Evolutionary conservation across 2,113 vertebrate genomes (phyloP).

Genomic region (Cebidichthys violaceus): DNA sequence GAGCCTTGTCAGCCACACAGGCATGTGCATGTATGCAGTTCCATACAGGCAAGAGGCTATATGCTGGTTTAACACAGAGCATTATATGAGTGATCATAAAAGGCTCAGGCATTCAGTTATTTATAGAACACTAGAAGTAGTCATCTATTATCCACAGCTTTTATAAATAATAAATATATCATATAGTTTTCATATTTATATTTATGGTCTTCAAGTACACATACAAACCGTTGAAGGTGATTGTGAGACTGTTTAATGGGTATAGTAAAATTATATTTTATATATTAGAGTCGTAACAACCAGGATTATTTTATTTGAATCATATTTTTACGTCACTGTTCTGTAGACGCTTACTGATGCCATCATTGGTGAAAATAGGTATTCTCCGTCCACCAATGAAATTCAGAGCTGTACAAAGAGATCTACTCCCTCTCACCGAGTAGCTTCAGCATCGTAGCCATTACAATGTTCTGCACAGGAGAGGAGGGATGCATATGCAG

Average conservation of each 20-base stretch:
- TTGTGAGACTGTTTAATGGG: neutral
- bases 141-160: neutral
- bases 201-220: neutral
- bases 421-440: constrained; percentile 83
- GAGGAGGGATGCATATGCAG: constrained; percentile 56
- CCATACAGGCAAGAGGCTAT: neutral
- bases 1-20: constrained; percentile 68
- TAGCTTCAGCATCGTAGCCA: constrained; percentile 75
- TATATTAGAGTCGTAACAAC: neutral
- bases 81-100: neutral
- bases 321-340: constrained; percentile 52
- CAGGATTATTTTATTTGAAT: neutral
- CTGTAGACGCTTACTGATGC: constrained; percentile 27
- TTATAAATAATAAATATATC: neutral
- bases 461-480: constrained; percentile 67
- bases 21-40: constrained; percentile 47
- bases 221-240: no score
- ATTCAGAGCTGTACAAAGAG: constrained; percentile 82
- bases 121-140: neutral
- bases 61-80: constrained; percentile 24
- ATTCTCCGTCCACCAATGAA: constrained; percentile 82
- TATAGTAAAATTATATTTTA: neutral
- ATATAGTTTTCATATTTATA: neutral
- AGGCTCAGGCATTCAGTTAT: neutral
- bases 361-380: constrained; percentile 77